Conservation (phyloP, 2,113 vertebrate species). For the Scalopus aquaticus region DNA sequence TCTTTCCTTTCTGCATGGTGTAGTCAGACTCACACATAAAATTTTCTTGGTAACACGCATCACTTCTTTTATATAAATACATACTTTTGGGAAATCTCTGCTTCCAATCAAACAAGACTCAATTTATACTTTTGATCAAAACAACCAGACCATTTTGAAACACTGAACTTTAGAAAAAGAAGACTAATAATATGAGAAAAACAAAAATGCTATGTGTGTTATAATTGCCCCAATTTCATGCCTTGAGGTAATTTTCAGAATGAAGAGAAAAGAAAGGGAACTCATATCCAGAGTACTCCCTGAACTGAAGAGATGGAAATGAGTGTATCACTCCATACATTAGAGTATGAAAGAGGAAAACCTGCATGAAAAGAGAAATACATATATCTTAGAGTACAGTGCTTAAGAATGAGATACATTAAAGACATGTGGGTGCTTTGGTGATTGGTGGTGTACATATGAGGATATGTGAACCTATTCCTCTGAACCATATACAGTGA, state of each 20-base stretch:
- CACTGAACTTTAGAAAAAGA: not conserved
- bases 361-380: not conserved
- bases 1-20: not conserved
- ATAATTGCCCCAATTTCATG: not conserved
- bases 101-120: not conserved
- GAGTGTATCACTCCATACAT: not conserved
- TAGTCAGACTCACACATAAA: not conserved
- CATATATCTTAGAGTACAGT: not conserved
- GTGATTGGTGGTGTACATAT: no score
- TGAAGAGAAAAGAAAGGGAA: not conserved
- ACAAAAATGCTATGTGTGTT: not conserved
- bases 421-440: no score
- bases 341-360: not conserved
- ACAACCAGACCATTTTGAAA: not conserved
- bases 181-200: not conserved
- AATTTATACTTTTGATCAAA: not conserved
- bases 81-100: not conserved
- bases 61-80: not conserved
- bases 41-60: not conserved
- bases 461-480: no score
- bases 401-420: not conserved
- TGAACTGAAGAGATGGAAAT: not conserved
- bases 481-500: no score
- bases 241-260: not conserved
- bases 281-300: not conserved